A percentile compares a stretch with the other conserved stretches of the same genome.
Conservation (phyloP, 2,113 vertebrate species). For the Clarias magur region DNA sequence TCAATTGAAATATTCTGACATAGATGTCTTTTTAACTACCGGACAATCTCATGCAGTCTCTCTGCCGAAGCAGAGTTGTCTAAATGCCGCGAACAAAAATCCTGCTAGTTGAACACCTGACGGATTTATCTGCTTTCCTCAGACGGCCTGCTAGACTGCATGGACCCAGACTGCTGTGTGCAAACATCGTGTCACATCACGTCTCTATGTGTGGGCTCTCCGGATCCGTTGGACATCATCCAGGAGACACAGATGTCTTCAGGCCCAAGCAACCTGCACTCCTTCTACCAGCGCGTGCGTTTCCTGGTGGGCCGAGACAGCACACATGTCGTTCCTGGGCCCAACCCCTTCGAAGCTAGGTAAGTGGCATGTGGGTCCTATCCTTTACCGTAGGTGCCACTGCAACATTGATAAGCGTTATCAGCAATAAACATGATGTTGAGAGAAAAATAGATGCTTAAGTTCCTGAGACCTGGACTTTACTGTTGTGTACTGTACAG, state of each 20-base stretch:
- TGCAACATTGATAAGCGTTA: neutral
- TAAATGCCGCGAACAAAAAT: neutral
- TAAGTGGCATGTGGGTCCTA: conserved; percentile 69
- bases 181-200: conserved; percentile 88
- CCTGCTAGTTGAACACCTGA: neutral
- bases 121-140: conserved; percentile 56
- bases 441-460: neutral
- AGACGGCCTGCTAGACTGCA: conserved; percentile 96
- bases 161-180: conserved; percentile 98
- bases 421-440: neutral
- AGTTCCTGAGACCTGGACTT: neutral
- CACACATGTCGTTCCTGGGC: conserved; percentile 86
- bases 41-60: neutral
- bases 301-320: conserved; percentile 94
- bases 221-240: conserved; percentile 93
- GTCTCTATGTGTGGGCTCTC: conserved; percentile 88
- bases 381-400: neutral
- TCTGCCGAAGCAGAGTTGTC: neutral
- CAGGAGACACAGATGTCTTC: conserved; percentile 87
- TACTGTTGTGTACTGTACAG: too few relatives aligned
- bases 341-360: conserved; percentile 92
- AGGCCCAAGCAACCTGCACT: conserved; percentile 82
- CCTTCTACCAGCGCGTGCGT: conserved; percentile 90
- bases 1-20: neutral
- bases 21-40: neutral